Conservation (phyloP, 2,888 invertebrate species). For the Dolichomitus sp. region DNA sequence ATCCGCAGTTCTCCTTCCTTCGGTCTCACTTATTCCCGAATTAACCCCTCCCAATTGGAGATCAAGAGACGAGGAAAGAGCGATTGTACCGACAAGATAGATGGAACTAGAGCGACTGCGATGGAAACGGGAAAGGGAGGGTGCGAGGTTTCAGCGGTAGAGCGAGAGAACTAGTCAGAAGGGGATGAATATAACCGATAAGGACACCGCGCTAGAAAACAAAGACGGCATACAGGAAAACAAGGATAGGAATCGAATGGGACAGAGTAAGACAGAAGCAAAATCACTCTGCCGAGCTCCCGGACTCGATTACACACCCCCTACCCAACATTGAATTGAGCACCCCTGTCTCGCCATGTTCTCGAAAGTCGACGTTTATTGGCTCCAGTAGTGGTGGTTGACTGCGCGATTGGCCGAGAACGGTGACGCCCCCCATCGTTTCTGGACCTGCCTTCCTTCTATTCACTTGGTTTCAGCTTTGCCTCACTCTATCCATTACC, state of each 20-base stretch:
- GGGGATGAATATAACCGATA: constrained; percentile 39
- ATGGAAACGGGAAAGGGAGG: constrained; percentile 16
- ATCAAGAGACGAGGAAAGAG: constrained; percentile 50
- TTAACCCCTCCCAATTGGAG: constrained; percentile 61
- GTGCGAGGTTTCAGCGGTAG: constrained; percentile 9
- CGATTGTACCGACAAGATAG: constrained; percentile 15
- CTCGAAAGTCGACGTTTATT: constrained; percentile 74
- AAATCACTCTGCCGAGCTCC: constrained; percentile 65
- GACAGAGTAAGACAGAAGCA: constrained; percentile 30
- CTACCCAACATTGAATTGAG: constrained; percentile 74
- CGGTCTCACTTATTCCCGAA: constrained; percentile 48
- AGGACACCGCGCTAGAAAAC: constrained; percentile 10
- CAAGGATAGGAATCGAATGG: constrained; percentile 40
- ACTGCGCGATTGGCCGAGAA: constrained; percentile 72
- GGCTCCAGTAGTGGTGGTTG: constrained; percentile 67
- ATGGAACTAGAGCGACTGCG: background rate
- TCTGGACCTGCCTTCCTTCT: constrained; percentile 64
- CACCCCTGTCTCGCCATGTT: constrained; percentile 85
- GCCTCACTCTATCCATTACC: constrained; percentile 25
- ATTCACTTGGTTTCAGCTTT: constrained; percentile 45
- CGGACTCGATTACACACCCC: constrained; percentile 66
- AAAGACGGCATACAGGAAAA: constrained; percentile 25
- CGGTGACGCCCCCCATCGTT: constrained; percentile 77
- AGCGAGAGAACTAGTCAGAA: constrained; percentile 23
- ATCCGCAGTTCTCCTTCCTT: background rate